Evolutionary conservation across 2,797 vertebrate species (phyloP).

Genomic region (Neosilurus mollespiculum): DNA sequence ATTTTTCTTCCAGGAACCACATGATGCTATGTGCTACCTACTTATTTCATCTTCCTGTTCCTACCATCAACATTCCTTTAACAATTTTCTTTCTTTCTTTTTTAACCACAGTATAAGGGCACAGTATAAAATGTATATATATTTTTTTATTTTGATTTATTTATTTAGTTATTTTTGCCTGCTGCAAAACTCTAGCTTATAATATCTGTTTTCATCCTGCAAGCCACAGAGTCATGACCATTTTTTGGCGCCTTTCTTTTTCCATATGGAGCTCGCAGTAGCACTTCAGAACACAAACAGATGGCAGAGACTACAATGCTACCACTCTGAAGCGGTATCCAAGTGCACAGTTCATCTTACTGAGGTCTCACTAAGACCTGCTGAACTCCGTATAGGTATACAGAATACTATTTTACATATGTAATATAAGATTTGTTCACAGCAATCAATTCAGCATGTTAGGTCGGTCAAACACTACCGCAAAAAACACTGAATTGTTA

Average conservation of each 20-base stretch:
- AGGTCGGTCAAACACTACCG: background rate
- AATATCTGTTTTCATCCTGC: conserved; percentile 4
- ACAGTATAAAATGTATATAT: background rate
- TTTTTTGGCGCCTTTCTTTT: conserved; percentile 32
- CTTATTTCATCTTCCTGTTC: background rate
- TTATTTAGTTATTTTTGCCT: background rate
- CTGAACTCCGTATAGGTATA: conserved; percentile 29
- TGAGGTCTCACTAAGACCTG: conserved; percentile 19
- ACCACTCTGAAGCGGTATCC: conserved; percentile 20
- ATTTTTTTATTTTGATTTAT: background rate
- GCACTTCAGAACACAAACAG: conserved; percentile 40
- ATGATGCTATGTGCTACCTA: too few species aligned
- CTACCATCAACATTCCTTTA: background rate
- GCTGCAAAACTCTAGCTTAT: background rate
- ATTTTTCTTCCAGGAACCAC: background rate
- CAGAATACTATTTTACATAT: background rate
- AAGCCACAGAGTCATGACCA: background rate
- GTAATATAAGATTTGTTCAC: background rate
- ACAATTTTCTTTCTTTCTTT: too few species aligned
- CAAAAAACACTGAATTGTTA: background rate
- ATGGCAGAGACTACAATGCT: conserved; percentile 45
- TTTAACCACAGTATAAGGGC: background rate
- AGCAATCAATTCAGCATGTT: background rate
- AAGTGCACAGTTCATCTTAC: conserved; percentile 30
- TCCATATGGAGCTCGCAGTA: conserved; percentile 51